phyloP scores from a whole-genome alignment of 2,113 vertebrate species.

The Gorsachius goisagi region DNA sequence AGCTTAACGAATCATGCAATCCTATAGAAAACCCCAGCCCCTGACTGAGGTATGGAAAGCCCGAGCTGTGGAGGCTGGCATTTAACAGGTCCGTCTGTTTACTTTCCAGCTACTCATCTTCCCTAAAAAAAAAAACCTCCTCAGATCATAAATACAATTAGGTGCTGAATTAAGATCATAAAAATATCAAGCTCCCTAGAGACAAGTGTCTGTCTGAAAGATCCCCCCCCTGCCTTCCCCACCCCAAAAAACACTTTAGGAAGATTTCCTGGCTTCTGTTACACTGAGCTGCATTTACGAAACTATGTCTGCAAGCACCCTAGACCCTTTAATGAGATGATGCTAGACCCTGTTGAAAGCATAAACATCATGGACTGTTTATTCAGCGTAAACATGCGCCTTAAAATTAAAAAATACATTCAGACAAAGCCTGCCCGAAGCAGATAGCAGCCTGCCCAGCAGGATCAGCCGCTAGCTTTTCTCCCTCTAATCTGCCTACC shows the following conservation, averaged over 20 bases:
- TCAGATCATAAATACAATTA: not conserved
- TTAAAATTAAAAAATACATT: slow-evolving; percentile 25
- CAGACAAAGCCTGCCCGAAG: not conserved
- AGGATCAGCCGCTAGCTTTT: not conserved
- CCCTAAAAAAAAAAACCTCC: not conserved
- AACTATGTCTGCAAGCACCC: not conserved
- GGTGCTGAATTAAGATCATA: not conserved
- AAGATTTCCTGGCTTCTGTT: not conserved
- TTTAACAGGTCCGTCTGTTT: slow-evolving; percentile 43
- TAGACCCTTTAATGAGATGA: not conserved
- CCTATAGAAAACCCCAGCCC: not conserved
- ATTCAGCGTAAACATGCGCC: not conserved
- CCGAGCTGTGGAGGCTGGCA: not conserved
- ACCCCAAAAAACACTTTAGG: not conserved
- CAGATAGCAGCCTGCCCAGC: not conserved
- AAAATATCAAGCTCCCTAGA: not conserved
- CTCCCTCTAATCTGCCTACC: slow-evolving; percentile 13
- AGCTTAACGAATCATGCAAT: not conserved
- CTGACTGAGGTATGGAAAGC: not conserved
- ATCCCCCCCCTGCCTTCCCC: not conserved
- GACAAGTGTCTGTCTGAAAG: not conserved
- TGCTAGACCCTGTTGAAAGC: not conserved
- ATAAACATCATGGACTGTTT: not conserved
- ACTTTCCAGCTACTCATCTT: not conserved
- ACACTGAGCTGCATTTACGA: not conserved